Evolutionary conservation across 2,888 invertebrate species (phyloP).

Genomic region (Bellardia bayeri): DNA sequence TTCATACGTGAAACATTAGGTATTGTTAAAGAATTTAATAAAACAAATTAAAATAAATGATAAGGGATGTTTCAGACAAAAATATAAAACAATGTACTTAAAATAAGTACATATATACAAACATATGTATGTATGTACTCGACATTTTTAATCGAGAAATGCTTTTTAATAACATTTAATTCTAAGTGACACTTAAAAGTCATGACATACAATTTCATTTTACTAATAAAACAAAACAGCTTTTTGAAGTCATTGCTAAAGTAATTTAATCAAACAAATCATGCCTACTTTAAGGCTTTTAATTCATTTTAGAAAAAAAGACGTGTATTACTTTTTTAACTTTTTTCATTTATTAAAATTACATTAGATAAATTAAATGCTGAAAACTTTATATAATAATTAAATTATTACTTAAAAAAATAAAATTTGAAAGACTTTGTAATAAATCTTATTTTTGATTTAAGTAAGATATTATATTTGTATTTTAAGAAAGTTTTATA

Average conservation of each 20-base stretch:
- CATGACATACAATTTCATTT: slow-evolving; percentile 35
- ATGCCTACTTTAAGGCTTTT: not conserved
- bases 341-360: not conserved
- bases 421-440: slow-evolving; percentile 30
- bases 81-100: not conserved
- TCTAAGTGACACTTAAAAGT: slow-evolving; percentile 44
- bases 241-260: not conserved
- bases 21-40: slow-evolving; percentile 46
- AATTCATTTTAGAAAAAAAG: no score
- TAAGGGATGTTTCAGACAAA: slow-evolving; percentile 19
- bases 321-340: not conserved
- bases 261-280: not conserved
- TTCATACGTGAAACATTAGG: slow-evolving; percentile 49
- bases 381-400: not conserved
- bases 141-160: slow-evolving; percentile 31
- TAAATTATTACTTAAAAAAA: slow-evolving; percentile 31
- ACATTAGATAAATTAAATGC: not conserved
- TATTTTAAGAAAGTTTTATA: slow-evolving; percentile 26
- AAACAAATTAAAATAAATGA: slow-evolving; percentile 40
- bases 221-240: not conserved
- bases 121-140: not conserved
- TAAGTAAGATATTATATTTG: slow-evolving; percentile 18
- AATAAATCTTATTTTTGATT: slow-evolving; percentile 61
- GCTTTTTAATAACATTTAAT: not conserved
- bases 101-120: not conserved